phyloP scores from a whole-genome alignment of 1,140 invertebrate genomes.

The Drosophila jambulina region DNA sequence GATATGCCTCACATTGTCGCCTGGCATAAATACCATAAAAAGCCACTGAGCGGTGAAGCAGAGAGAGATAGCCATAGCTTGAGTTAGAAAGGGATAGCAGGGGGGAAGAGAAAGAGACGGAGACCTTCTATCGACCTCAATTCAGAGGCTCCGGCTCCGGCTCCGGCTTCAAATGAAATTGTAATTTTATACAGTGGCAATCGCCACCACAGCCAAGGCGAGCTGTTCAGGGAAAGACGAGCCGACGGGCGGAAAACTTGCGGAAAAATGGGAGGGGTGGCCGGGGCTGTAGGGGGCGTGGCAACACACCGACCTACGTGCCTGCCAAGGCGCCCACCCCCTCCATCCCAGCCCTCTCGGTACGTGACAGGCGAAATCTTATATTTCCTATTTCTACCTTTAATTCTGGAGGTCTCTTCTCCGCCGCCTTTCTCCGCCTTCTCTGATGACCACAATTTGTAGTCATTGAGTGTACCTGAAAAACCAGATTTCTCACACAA shows the following conservation, averaged over 20 bases:
- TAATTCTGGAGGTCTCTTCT: constrained; percentile 18
- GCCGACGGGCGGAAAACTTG: constrained; percentile 32
- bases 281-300: neutral
- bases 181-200: constrained; percentile 68
- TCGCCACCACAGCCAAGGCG: constrained; percentile 31
- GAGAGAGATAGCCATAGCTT: neutral
- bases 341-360: neutral
- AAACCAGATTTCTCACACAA: constrained; percentile 54
- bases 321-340: neutral
- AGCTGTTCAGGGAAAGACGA: constrained; percentile 3
- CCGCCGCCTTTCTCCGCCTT: neutral
- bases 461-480: constrained; percentile 65
- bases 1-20: constrained; percentile 11
- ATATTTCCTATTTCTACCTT: constrained; percentile 57
- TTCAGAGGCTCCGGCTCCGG: constrained; percentile 42
- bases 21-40: constrained; percentile 32
- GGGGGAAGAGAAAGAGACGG: constrained; percentile 1
- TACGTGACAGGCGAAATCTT: constrained; percentile 50
- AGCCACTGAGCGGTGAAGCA: constrained; percentile 3
- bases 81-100: neutral
- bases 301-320: constrained; percentile 38
- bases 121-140: constrained; percentile 53
- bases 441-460: constrained; percentile 71
- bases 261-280: constrained; percentile 3
- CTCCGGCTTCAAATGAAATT: constrained; percentile 58